Evolutionary conservation across 2,888 invertebrate genomes (phyloP), one percentile per base, ranked within the genome.

Genomic region (Phortica magna): DNA sequence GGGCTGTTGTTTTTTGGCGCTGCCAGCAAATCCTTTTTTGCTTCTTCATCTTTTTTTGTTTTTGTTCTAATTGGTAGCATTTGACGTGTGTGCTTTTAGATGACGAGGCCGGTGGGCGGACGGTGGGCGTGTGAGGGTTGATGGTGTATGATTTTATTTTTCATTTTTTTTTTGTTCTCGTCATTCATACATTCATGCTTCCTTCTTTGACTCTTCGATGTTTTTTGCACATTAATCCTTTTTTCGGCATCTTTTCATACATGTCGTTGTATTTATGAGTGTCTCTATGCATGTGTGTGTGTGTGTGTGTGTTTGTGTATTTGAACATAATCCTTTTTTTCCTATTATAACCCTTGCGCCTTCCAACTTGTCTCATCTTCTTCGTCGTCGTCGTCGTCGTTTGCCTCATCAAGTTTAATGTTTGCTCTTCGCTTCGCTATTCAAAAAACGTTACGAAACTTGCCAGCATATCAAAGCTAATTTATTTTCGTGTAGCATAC

Each of bases 401-500:
- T 64, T 19, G 59, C 17, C n/a, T 59, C 17, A 48, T 48, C 14
- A 48, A 17, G 59, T 17, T 17, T n/a, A n/a, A 7, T 17, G n/a
- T 59, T 17, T 17, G 59, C 59, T 12, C 7, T 7, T n/a, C n/a
- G 59, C 59, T 59, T 19, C 59, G 5, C 53, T 53, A 17, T 17
- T 3, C 59, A n/a, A 59, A 12, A 43, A 48, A 48, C 48, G 48
- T 48, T 48, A 12, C 48, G 31, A 48, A 48, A 14, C 65, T 14
- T 61, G 73, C 64, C 68, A 67, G 85, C 85, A 85, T 85, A 85
- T 85, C 88, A 89, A 89, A 87, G 87, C 87, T 87, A 87, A 87
- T 87, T 87, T 87, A 87, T 87, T 89, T 85, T 88, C 80, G 84
- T 84, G 88, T 86, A 87, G 89, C 87, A 87, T 86, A 87, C n/a